phyloP scores from a whole-genome alignment of 2,797 vertebrate genomes.

The Yasuhikotakia modesta region DNA sequence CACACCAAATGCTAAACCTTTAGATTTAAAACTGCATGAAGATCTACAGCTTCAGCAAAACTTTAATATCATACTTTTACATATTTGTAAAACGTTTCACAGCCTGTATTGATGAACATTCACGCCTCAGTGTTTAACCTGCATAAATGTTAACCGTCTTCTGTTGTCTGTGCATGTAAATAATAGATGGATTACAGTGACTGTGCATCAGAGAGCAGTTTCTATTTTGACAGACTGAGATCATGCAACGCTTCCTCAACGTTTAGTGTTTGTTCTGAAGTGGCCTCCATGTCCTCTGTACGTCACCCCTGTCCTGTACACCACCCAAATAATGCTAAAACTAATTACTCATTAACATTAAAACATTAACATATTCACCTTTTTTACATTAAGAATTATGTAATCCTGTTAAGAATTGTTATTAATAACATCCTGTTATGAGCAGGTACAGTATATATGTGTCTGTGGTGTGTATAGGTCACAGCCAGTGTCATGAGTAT shows the following conservation, averaged over 20 bases:
- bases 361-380: neutral
- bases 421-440: neutral
- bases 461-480: conserved; percentile 71
- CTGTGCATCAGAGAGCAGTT: conserved; percentile 82
- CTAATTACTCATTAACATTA: neutral
- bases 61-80: neutral
- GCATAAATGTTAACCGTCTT: conserved; percentile 29
- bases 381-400: neutral
- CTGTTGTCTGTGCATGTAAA: conserved; percentile 72
- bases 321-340: conserved; percentile 18
- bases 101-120: neutral
- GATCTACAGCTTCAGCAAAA: neutral
- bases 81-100: neutral
- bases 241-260: conserved; percentile 86
- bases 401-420: neutral
- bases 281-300: conserved; percentile 93
- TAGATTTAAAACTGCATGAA: neutral
- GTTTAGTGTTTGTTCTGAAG: conserved; percentile 87
- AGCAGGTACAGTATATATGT: conserved; percentile 70
- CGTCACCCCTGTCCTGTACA: conserved; percentile 73
- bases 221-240: conserved; percentile 79
- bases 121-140: conserved; percentile 29
- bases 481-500: conserved; percentile 87
- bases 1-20: neutral
- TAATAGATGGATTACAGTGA: conserved; percentile 84